Evolutionary conservation across 2,888 invertebrate genomes (phyloP).

Genomic region (Syrphus vitripennis): DNA sequence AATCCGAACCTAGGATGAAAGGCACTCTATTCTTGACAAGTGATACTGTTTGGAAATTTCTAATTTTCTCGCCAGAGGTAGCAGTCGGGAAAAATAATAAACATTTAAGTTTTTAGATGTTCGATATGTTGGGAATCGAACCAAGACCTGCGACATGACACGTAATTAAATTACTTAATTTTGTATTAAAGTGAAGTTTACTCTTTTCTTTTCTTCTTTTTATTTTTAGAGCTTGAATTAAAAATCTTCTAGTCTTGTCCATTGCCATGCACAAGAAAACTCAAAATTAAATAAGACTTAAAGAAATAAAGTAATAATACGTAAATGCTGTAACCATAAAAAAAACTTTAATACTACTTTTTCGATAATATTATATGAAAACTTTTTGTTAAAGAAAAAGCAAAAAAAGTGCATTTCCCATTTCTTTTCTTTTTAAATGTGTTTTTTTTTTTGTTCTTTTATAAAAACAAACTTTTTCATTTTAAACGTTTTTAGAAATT

Average conservation of each 20-base stretch:
- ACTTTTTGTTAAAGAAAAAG: background rate
- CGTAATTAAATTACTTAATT: too few species aligned
- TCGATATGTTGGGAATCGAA: too few species aligned
- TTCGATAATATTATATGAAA: constrained; percentile 6
- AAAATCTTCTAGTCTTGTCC: background rate
- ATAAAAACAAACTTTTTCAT: constrained; percentile 39
- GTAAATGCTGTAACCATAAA: background rate
- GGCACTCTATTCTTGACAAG: too few species aligned
- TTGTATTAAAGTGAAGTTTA: too few species aligned
- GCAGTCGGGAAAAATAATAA: too few species aligned
- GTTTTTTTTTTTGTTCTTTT: background rate
- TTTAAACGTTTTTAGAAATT: constrained; percentile 66
- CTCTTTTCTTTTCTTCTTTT: too few species aligned
- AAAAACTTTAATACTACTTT: background rate
- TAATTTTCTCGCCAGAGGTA: too few species aligned
- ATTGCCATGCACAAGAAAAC: background rate
- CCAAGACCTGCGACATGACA: too few species aligned
- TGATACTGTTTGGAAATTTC: too few species aligned
- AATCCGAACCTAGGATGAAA: too few species aligned
- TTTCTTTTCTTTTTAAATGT: background rate
- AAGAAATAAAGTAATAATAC: constrained; percentile 2
- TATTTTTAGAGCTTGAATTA: background rate
- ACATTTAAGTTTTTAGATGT: too few species aligned
- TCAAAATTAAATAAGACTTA: background rate
- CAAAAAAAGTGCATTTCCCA: background rate